Evolutionary conservation across 2,797 vertebrate species (phyloP).

Genomic region (Syngnathus acus): DNA sequence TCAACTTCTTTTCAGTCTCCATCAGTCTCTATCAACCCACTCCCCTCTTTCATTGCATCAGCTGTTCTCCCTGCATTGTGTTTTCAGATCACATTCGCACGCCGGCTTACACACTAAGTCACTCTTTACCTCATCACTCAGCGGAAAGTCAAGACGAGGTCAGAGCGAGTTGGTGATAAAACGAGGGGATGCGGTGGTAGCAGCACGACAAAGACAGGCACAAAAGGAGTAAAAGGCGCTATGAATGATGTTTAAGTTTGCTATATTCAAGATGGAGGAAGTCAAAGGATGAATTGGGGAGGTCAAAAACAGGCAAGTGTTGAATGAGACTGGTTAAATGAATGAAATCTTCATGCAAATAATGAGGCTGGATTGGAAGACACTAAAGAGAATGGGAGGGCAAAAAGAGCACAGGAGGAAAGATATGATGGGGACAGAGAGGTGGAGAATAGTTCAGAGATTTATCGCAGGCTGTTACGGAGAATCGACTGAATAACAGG

Average conservation of each 20-base stretch:
- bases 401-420: conserved; percentile 14
- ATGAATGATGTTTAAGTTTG: conserved; percentile 29
- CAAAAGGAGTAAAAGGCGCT: conserved; percentile 9
- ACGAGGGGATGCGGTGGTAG: conserved; percentile 7
- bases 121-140: conserved; percentile 51
- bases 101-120: conserved; percentile 50
- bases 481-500: conserved; percentile 68
- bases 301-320: background rate
- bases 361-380: conserved; percentile 23
- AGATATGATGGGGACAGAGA: conserved; percentile 29
- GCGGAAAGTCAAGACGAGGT: conserved; percentile 50
- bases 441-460: conserved; percentile 54
- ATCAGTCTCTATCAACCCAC: conserved; percentile 8
- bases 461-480: conserved; percentile 68
- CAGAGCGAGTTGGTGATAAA: conserved; percentile 29
- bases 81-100: conserved; percentile 48
- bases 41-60: conserved; percentile 27
- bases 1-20: conserved; percentile 19
- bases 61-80: conserved; percentile 37
- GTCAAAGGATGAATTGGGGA: conserved; percentile 11
- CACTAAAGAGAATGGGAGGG: conserved; percentile 14
- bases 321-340: background rate
- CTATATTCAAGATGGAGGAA: conserved; percentile 29
- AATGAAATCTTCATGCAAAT: conserved; percentile 42
- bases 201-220: background rate